These are phyloP conservation scores for Apus apus DNA, from an alignment of 2,113 vertebrate genomes.

Conservation along the genomic window DNA sequence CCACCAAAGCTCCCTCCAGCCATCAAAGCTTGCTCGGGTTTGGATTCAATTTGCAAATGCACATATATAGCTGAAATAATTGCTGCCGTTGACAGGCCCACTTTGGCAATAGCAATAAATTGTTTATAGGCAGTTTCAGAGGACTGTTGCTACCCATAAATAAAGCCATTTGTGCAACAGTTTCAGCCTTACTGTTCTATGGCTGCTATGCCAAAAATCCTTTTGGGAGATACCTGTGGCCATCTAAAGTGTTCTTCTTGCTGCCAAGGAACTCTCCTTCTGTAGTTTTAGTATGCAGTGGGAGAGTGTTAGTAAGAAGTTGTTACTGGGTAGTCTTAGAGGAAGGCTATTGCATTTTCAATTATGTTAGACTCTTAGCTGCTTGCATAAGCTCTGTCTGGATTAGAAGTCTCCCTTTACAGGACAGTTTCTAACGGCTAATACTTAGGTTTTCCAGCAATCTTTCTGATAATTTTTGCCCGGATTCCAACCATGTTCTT, in stretches of 20 bases:
- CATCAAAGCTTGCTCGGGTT: background rate
- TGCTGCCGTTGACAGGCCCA: background rate
- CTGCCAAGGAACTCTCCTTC: background rate
- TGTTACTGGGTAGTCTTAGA: background rate
- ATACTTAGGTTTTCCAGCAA: background rate
- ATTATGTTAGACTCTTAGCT: background rate
- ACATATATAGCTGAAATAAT: background rate
- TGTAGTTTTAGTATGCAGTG: background rate
- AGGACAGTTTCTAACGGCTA: background rate
- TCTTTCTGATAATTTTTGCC: background rate
- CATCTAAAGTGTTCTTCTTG: background rate
- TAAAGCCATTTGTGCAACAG: background rate
- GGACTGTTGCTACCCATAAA: background rate
- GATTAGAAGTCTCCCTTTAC: background rate
- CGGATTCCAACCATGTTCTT: background rate
- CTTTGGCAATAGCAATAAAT: background rate
- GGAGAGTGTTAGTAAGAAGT: background rate
- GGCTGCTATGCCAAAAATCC: background rate
- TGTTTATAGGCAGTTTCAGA: slow-evolving; percentile 2
- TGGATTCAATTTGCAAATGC: background rate
- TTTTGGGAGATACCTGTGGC: background rate
- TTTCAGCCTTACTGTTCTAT: background rate
- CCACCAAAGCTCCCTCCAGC: background rate
- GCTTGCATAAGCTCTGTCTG: background rate
- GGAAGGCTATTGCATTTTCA: background rate